phyloP scores from a whole-genome alignment of 64 coral and sea anemone species.

The Stylophora pistillata region DNA sequence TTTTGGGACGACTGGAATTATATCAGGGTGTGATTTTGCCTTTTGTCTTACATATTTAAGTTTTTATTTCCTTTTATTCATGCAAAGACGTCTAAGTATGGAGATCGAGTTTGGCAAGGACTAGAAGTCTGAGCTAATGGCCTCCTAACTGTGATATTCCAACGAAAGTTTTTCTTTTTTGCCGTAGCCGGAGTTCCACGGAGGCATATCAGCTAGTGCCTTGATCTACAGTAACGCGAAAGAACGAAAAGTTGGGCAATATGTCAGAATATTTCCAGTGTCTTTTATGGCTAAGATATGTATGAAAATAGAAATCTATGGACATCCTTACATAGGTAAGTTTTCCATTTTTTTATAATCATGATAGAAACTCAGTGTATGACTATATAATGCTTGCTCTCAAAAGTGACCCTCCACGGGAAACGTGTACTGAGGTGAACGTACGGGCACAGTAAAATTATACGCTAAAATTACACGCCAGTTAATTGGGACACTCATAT shows the following conservation, averaged over 20 bases:
- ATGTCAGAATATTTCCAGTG: constrained; percentile 10
- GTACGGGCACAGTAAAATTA: too few relatives aligned
- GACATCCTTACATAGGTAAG: background rate
- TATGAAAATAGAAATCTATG: constrained; percentile 17
- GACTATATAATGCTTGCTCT: too few relatives aligned
- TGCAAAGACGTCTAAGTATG: background rate
- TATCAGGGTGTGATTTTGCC: background rate
- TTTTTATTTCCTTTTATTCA: too few relatives aligned
- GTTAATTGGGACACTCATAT: too few relatives aligned
- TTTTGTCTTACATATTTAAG: background rate
- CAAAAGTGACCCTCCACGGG: too few relatives aligned
- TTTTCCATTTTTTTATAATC: background rate
- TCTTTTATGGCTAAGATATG: background rate
- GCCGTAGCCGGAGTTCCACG: constrained; percentile 22
- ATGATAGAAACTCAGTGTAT: too few relatives aligned
- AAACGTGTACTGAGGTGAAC: too few relatives aligned
- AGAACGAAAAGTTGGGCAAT: constrained; percentile 9
- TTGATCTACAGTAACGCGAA: background rate
- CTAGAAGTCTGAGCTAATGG: too few relatives aligned
- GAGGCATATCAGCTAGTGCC: background rate
- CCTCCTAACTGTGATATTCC: background rate
- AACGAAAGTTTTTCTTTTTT: background rate
- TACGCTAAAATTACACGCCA: too few relatives aligned
- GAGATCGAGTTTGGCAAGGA: background rate
- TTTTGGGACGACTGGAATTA: constrained; percentile 26